A percentile compares a stretch with the other conserved stretches of the same genome.
These are phyloP conservation scores for Microcebus lehilahytsara DNA, from an alignment of 2,113 vertebrate species.

Conservation along the genomic window DNA sequence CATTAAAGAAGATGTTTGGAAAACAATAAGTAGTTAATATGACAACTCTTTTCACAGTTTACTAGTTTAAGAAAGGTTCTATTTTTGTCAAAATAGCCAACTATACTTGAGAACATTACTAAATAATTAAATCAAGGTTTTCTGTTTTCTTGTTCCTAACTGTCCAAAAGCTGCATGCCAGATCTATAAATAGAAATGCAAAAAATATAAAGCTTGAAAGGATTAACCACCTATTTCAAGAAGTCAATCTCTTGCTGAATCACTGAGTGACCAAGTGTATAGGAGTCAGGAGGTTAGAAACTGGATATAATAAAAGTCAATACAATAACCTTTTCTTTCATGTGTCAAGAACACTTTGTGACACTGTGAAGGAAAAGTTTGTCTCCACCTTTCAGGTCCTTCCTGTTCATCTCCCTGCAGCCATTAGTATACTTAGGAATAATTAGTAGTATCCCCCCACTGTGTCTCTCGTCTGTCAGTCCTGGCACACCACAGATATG, in stretches of 20 bases:
- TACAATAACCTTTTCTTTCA: neutral
- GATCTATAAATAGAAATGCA: neutral
- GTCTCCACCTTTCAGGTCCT: neutral
- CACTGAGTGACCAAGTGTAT: neutral
- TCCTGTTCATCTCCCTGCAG: neutral
- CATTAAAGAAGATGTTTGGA: conserved; percentile 44
- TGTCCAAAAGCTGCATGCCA: neutral
- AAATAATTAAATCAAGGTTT: conserved; percentile 52
- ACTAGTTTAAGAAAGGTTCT: conserved; percentile 45
- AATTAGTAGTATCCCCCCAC: neutral
- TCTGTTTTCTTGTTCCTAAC: conserved; percentile 31
- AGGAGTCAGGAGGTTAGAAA: neutral
- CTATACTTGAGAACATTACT: conserved; percentile 14
- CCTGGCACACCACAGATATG: neutral
- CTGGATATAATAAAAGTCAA: neutral
- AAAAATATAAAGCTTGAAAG: conserved; percentile 10
- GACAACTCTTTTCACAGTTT: conserved; percentile 52
- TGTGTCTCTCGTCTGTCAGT: neutral
- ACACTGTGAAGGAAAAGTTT: neutral
- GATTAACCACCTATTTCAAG: neutral
- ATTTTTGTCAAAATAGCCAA: conserved; percentile 38
- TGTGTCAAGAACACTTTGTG: neutral
- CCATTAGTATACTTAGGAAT: neutral
- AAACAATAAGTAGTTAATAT: conserved; percentile 41
- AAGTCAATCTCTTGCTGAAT: neutral